Percentiles rank a stretch among this genome's conserved stretches.
phyloP scores from a whole-genome alignment of 2,888 invertebrate species.

The Cheilosia soror region DNA sequence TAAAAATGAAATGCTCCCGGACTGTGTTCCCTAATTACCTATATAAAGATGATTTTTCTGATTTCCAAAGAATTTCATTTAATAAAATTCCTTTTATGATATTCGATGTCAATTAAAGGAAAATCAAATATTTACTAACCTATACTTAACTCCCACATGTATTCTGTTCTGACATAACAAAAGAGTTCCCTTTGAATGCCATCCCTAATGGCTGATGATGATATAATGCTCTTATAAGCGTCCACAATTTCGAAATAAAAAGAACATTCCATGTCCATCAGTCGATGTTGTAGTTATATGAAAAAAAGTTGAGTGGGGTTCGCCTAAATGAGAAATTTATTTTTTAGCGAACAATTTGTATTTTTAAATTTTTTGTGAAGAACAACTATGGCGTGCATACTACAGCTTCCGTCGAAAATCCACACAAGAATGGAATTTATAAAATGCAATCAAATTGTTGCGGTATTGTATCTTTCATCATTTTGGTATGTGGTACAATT shows the following conservation, averaged over 20 bases:
- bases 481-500: constrained; percentile 12
- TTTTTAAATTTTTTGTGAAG: neutral
- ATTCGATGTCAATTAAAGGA: neutral
- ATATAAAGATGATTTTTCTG: neutral
- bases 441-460: constrained; percentile 30
- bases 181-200: neutral
- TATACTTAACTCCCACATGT: neutral
- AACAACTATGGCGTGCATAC: neutral
- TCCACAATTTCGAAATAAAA: neutral
- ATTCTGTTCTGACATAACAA: neutral
- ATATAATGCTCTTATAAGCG: neutral
- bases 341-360: too few relatives aligned
- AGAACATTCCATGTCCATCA: neutral
- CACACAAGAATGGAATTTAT: constrained; percentile 34
- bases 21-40: too few relatives aligned
- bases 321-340: too few relatives aligned
- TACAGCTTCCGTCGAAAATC: constrained; percentile 38
- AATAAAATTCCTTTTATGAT: neutral
- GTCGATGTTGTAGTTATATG: neutral
- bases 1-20: neutral
- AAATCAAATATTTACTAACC: neutral
- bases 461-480: constrained; percentile 4
- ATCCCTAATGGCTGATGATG: neutral
- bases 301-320: neutral
- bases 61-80: neutral